Evolutionary conservation across 2,113 vertebrate genomes (phyloP).

Genomic region (Mus pahari): DNA sequence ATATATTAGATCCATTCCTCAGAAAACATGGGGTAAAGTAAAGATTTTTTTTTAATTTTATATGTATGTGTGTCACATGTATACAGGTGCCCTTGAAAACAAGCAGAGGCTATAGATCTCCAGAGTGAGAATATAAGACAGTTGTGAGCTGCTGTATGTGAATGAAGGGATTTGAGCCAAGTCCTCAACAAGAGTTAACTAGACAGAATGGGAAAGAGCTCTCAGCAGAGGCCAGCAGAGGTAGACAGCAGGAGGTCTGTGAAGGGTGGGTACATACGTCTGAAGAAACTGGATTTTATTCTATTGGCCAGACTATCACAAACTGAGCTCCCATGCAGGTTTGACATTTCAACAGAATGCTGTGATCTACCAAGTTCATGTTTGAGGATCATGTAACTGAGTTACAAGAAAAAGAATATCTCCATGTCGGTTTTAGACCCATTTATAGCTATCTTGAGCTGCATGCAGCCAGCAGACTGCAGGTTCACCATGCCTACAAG

Average conservation of each 20-base stretch:
- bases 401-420: background rate
- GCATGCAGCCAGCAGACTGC: background rate
- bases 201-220: background rate
- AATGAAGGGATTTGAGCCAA: background rate
- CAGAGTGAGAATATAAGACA: background rate
- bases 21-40: background rate
- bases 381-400: background rate
- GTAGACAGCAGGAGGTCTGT: background rate
- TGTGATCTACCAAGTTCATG: background rate
- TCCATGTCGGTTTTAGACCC: background rate
- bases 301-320: background rate
- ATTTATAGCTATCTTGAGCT: background rate
- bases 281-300: background rate
- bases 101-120: background rate
- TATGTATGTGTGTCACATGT: background rate
- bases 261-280: background rate
- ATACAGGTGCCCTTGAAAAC: background rate
- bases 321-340: background rate
- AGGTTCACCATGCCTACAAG: background rate
- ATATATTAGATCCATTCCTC: background rate
- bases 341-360: background rate
- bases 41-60: background rate
- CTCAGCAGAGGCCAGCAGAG: background rate
- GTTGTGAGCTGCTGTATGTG: background rate
- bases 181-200: background rate